Base-by-base conservation (phyloP, 2,113 vertebrate genomes). In the Thomomys bottae region DNA sequence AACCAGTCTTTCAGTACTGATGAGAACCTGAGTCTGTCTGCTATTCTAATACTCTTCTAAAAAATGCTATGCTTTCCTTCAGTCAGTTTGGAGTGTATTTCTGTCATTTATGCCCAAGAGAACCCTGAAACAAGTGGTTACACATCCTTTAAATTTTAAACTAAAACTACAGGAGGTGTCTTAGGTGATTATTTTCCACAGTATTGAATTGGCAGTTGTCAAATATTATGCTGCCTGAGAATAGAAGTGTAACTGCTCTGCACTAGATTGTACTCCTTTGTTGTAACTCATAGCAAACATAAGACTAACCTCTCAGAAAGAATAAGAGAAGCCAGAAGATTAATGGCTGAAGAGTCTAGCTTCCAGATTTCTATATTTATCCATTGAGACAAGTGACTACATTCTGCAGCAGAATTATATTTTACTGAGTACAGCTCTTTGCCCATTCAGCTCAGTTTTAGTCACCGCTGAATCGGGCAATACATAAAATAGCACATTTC, bases 341-440 rank as follows among this genome's bases (percentile, higher is more conserved):
- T 77, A 85, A 91, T 66, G 24, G 63, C 12, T 78, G 38, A 66
- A 73, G 63, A 87, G 10, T 21, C 63, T 68, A 28, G 40, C 45
- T 57, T 87, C 71, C 36, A 36, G 81, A 81, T 73, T 80, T 70
- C 63, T 49, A 5, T 93, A 66, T 91, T 87, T 93, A 79, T 90
- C 94, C 71, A 66, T 75, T 82, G 85, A 88, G 71, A 75, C 84
- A 85, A 32, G 40, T 88, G 42, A 64, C 42, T 49, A 21, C 10
- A 83, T 84, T 84, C 36, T 40, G 3, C 18, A 40, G 38, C 15
- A 96, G 86, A 95, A 67, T 94, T 92, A 92, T 30, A 38, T 45
- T 49, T 79, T 70, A 30, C 23, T 66, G 32, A 49, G 66, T 64
- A 4, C 75, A 79, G 79, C 92, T 42, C 57, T 91, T 95, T 40